Percentiles rank a stretch among this genome's conserved stretches.
phyloP scores from a whole-genome alignment of 2,797 vertebrate species.

The Xiphophorus birchmanni region DNA sequence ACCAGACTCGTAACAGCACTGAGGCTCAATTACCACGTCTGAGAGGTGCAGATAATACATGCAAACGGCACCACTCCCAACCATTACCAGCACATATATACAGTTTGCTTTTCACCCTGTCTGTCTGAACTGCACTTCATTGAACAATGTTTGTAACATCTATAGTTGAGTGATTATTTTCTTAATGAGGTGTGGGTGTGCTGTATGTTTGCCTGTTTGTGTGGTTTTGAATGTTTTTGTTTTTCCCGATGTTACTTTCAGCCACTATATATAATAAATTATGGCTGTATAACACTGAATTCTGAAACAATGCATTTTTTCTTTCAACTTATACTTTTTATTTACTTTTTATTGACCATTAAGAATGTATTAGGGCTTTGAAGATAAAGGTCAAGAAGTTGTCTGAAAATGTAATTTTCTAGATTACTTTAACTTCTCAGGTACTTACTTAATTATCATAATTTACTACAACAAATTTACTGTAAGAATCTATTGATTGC shows the following conservation, averaged over 20 bases:
- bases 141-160: slow-evolving; percentile 46
- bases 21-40: slow-evolving; percentile 79
- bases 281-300: not conserved
- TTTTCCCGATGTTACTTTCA: not conserved
- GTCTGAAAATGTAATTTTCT: not conserved
- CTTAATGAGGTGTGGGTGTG: slow-evolving; percentile 11
- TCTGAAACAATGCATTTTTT: not conserved
- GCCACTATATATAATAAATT: not conserved
- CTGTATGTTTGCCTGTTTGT: not conserved
- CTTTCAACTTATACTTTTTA: not conserved
- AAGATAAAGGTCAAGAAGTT: not conserved
- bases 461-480: not conserved
- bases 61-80: slow-evolving; percentile 76
- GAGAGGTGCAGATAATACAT: slow-evolving; percentile 80
- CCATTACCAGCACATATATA: slow-evolving; percentile 74
- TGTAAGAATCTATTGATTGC: not conserved
- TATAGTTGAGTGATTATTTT: slow-evolving; percentile 40
- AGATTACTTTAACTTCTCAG: not conserved
- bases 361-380: not conserved
- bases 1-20: slow-evolving; percentile 73
- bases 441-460: not conserved
- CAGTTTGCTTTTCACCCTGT: slow-evolving; percentile 69
- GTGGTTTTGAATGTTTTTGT: slow-evolving; percentile 3
- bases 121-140: slow-evolving; percentile 68
- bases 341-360: not conserved